Percentiles rank a stretch among this genome's conserved stretches.
Conservation (phyloP, 2,888 invertebrate genomes). For the Bembecia ichneumoniformis region DNA sequence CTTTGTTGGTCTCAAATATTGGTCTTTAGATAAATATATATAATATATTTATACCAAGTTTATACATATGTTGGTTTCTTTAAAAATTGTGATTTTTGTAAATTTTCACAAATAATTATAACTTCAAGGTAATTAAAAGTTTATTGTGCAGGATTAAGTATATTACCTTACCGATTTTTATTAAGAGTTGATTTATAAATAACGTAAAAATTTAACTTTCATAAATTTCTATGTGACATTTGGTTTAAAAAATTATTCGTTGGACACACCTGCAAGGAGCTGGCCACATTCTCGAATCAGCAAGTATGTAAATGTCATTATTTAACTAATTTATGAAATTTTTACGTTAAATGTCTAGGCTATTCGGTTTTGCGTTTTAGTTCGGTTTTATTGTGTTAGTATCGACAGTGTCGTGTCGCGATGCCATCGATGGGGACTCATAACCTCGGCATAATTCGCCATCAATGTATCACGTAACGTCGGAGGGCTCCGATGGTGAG, state of each 20-base stretch:
- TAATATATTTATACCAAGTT: too few relatives aligned
- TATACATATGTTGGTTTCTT: too few relatives aligned
- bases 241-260: constrained; percentile 24
- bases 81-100: too few relatives aligned
- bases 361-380: constrained; percentile 8
- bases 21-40: too few relatives aligned
- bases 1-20: too few relatives aligned
- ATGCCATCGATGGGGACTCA: constrained; percentile 36
- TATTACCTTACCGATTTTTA: too few relatives aligned
- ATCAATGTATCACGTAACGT: constrained; percentile 56
- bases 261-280: constrained; percentile 45
- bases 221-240: constrained; percentile 3
- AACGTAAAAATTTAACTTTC: too few relatives aligned
- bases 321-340: constrained; percentile 40
- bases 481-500: constrained; percentile 61
- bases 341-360: constrained; percentile 26
- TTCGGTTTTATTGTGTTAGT: constrained; percentile 18
- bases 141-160: too few relatives aligned
- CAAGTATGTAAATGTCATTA: constrained; percentile 74
- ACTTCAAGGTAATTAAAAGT: too few relatives aligned
- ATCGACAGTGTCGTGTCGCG: constrained; percentile 15
- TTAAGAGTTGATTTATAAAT: too few relatives aligned
- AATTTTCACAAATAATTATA: too few relatives aligned
- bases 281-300: constrained; percentile 67
- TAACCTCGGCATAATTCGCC: constrained; percentile 49